Evolutionary conservation across 2,888 invertebrate species (phyloP).

Genomic region (Omphaloscelis lunosa): DNA sequence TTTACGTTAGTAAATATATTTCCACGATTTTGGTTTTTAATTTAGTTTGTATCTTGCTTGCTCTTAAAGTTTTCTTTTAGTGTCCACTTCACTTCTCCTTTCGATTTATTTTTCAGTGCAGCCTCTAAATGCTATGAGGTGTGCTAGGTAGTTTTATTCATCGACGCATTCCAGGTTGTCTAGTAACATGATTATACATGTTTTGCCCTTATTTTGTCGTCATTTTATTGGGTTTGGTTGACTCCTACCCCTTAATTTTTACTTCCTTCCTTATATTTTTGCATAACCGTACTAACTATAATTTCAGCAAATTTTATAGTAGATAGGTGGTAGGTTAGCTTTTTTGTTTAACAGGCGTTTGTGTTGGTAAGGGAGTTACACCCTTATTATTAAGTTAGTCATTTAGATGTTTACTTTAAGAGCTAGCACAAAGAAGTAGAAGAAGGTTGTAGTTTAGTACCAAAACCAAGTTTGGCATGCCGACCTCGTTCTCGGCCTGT

Average conservation of each 20-base stretch:
- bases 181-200: neutral
- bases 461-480: neutral
- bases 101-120: neutral
- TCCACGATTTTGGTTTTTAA: neutral
- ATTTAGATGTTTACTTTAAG: neutral
- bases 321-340: neutral
- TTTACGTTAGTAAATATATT: neutral
- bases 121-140: neutral
- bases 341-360: neutral
- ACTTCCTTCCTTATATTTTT: neutral
- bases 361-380: neutral
- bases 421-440: slow-evolving; percentile 40
- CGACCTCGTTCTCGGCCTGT: too few species aligned
- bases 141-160: neutral
- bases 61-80: neutral
- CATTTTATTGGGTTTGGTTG: neutral
- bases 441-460: slow-evolving; percentile 25
- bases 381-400: neutral
- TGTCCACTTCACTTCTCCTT: too few species aligned
- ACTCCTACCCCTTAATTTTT: neutral
- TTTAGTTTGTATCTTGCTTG: neutral
- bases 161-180: neutral
- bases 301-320: neutral
- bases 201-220: neutral
- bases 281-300: neutral